Base-by-base conservation (phyloP, 2,888 invertebrate genomes). In the Strigamia crassipes region DNA sequence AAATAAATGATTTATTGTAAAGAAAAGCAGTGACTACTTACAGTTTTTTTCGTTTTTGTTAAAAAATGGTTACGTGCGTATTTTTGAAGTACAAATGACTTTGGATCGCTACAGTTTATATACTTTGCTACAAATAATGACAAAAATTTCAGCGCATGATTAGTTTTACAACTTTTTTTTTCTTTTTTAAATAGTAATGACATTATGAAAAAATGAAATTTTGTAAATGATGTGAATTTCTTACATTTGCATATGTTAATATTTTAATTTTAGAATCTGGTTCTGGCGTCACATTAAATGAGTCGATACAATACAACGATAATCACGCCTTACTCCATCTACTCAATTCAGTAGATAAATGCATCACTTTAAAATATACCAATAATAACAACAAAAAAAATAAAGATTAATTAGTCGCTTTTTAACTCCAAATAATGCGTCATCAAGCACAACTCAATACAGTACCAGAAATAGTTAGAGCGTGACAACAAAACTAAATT, bases 141-240 rank as follows among this genome's bases (percentile, higher is more conserved):
- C 18, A 61, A 61, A 61, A 61, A 61, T 61, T 61, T 61, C 61
- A 61, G 61, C 61, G 61, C 61, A 61, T 61, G 61, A 61, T 61
- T 61, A 61, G 61, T 61, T n/a, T 18, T 18, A 61, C 61, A 42
- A 61, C 61, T 61, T 61, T 5, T 5, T 34, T 5, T 34, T 61
- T 61, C n/a, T n/a, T n/a, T n/a, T n/a, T 61, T 61, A 61, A 61
- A 61, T 61, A 61, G 61, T 61, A 61, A 61, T 61, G 61, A 61
- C 10, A n/a, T 61, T 15, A 61, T 61, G 61, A 61, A n/a, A 61
- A 18, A 51, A 51, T 51, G 51, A 51, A 6, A n/a, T 5, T 18
- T 61, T 18, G 61, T 61, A 5, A 61, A 61, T 61, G 61, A 21
- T 23, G 61, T 61, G 21, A 61, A 61, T 5, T 61, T 61, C n/a